These are phyloP conservation scores for Onychostoma macrolepis DNA, from an alignment of 2,113 vertebrate species.

Conservation along the genomic window DNA sequence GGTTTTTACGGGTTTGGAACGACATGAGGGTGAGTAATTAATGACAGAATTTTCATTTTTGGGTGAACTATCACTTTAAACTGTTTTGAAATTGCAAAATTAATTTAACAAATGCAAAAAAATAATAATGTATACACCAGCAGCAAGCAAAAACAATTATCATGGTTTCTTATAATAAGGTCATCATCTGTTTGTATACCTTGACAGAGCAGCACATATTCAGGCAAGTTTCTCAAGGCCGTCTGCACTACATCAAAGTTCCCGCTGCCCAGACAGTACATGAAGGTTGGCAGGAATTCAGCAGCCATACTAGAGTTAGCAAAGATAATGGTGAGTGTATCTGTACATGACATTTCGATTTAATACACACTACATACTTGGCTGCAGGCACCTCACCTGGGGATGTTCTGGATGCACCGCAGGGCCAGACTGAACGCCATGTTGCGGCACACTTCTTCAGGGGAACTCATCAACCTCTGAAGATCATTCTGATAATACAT, in stretches of 20 bases:
- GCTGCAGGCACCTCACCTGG: conserved; percentile 77
- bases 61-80: too few species aligned
- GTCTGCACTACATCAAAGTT: conserved; percentile 97
- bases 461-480: conserved; percentile 91
- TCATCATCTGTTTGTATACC: conserved; percentile 69
- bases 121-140: neutral
- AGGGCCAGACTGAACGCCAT: conserved; percentile 93
- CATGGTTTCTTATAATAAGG: neutral
- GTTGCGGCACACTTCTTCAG: conserved; percentile 90
- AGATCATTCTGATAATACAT: conserved; percentile 83
- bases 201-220: conserved; percentile 96
- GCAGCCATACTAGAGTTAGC: conserved; percentile 81
- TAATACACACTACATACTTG: neutral
- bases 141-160: neutral
- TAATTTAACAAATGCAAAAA: neutral
- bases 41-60: too few species aligned
- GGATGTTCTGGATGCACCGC: conserved; percentile 92
- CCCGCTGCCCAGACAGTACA: conserved; percentile 94
- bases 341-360: neutral
- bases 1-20: too few species aligned
- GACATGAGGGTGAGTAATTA: too few species aligned
- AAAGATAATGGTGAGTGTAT: neutral
- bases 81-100: neutral
- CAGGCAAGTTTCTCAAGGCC: conserved; percentile 90
- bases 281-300: conserved; percentile 94